These are phyloP conservation scores for Drosophila peninsularis DNA, from an alignment of 2,888 invertebrate species.

Conservation along the genomic window DNA sequence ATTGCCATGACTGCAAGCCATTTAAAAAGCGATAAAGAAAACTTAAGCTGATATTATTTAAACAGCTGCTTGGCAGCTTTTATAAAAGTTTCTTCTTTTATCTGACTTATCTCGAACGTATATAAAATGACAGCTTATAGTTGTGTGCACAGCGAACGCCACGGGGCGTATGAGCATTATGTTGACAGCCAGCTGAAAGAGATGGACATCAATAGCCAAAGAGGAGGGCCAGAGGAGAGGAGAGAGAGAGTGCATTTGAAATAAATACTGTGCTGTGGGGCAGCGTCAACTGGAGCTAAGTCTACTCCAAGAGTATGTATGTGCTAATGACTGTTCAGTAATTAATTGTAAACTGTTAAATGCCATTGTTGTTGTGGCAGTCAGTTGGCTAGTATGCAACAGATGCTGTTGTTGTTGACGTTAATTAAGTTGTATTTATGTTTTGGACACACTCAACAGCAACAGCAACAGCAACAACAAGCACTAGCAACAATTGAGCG, in stretches of 20 bases:
- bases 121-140: slow-evolving; percentile 7
- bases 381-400: slow-evolving; percentile 21
- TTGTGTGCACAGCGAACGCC: slow-evolving; percentile 34
- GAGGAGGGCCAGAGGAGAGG: neutral
- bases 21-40: neutral
- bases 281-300: slow-evolving; percentile 25
- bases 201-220: neutral
- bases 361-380: slow-evolving; percentile 41
- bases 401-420: slow-evolving; percentile 41
- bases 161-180: slow-evolving; percentile 67
- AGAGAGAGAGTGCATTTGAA: slow-evolving; percentile 1
- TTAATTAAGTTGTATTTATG: slow-evolving; percentile 78
- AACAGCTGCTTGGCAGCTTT: slow-evolving; percentile 14
- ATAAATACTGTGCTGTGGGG: slow-evolving; percentile 18
- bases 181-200: slow-evolving; percentile 46
- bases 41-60: neutral
- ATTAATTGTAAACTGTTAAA: slow-evolving; percentile 74
- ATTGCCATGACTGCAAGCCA: neutral
- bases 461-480: slow-evolving; percentile 6
- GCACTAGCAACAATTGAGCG: slow-evolving; percentile 36
- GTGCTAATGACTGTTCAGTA: slow-evolving; percentile 59
- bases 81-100: slow-evolving; percentile 19
- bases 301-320: slow-evolving; percentile 4
- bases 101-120: slow-evolving; percentile 6
- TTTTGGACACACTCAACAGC: slow-evolving; percentile 60